Conservation (phyloP, 2,797 vertebrate species). For the Coregonus sp. region DNA sequence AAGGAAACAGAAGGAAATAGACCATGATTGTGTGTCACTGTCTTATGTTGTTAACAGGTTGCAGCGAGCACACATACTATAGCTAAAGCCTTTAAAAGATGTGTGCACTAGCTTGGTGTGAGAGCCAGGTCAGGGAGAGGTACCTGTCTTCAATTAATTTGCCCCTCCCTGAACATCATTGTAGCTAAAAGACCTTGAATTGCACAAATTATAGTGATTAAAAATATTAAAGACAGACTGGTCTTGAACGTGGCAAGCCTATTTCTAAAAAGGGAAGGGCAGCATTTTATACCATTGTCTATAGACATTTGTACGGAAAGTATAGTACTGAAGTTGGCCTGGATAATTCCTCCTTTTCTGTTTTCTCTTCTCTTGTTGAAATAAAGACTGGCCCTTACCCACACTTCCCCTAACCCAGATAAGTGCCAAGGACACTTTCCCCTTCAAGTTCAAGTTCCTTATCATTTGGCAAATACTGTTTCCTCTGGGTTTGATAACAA, state of each 20-base stretch:
- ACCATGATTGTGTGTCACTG: background rate
- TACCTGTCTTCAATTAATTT: no score
- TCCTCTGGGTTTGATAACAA: slow-evolving; percentile 63
- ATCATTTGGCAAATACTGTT: slow-evolving; percentile 57
- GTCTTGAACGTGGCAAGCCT: background rate
- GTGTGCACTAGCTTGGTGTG: background rate
- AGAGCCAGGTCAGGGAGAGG: background rate
- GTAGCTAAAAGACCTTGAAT: background rate
- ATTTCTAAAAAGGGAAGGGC: no score
- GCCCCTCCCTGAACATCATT: no score
- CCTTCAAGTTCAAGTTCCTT: slow-evolving; percentile 21
- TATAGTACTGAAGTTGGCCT: background rate
- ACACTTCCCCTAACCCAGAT: background rate
- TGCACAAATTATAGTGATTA: background rate
- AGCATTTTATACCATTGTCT: no score
- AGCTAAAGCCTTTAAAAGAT: background rate
- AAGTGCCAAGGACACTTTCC: slow-evolving; percentile 43
- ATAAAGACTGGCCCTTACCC: background rate
- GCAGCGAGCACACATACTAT: background rate
- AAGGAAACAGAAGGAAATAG: background rate
- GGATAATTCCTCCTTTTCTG: background rate
- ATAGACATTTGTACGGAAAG: no score
- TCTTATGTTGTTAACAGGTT: background rate
- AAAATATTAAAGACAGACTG: background rate
- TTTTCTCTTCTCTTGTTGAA: background rate